Base-by-base conservation (phyloP, 2,888 invertebrate species). In the Iselma pallidipennis region DNA sequence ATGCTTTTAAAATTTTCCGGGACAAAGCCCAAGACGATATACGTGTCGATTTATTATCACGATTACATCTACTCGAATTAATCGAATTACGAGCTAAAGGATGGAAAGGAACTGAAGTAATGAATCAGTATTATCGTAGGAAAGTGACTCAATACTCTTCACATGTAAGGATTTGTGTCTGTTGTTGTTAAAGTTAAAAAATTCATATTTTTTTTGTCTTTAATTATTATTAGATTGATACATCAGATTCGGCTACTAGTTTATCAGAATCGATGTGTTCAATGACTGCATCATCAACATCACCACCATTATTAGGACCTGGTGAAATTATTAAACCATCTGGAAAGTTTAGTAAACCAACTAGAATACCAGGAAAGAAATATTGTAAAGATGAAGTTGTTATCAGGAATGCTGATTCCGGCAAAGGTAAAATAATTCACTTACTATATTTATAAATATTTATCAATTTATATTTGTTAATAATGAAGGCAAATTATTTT, bases 351-450 rank as follows among this genome's bases (percentile, higher is more conserved):
- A 84, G 88, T 55, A 92, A 92, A 81, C 94, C 95, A 42, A 94
- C 94, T 10, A 91, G 94, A 82, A 92, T 95, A 73, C 92, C 94
- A 52, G 94, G 94, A 72, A 95, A 95, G 83, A 95, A 93, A 80
- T 95, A 95, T 83, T 94, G 94, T 76, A 95, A 96, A 81, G 96
- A 96, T 80, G 96, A 97, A 83, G 93, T 77, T 67, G 92, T 96
- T 66, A 97, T 97, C 76, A 87, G 95, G 70, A 96, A 96, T 82
- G 93, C 95, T 66, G 96, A 96, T 83, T 96, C 95, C 55, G 96
- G 96, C 77, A 96, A 96, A 91, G 96, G 96, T 95, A 84, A 81
- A 65, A 59, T 52, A n/a, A n/a, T n/a, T n/a, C n/a, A n/a, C n/a
- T n/a, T n/a, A n/a, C n/a, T n/a, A n/a, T n/a, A n/a, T n/a, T n/a